These are phyloP conservation scores for Leptocoma aspasia DNA, from an alignment of 2,113 vertebrate species.

Conservation along the genomic window DNA sequence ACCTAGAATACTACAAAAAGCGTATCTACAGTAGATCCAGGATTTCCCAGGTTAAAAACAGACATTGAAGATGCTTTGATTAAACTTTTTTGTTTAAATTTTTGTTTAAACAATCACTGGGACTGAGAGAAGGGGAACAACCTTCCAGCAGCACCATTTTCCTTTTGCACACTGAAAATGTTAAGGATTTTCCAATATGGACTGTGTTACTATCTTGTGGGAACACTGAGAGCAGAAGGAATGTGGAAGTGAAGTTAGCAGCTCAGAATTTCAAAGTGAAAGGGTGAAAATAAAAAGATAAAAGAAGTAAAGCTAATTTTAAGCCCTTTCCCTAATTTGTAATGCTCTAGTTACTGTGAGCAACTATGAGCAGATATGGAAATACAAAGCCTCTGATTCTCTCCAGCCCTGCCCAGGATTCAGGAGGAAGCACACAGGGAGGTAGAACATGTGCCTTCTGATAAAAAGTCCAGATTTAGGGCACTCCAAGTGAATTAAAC, in stretches of 20 bases:
- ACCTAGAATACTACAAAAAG: not conserved
- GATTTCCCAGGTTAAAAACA: not conserved
- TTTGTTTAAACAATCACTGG: not conserved
- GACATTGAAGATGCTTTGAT: not conserved
- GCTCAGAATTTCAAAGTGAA: not conserved
- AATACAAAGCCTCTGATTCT: not conserved
- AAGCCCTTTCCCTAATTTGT: not conserved
- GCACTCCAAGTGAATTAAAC: not conserved
- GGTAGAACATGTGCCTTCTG: rapidly evolving
- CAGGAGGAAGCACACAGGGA: not conserved
- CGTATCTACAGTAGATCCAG: not conserved
- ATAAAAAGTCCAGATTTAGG: not conserved
- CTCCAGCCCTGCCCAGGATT: not conserved
- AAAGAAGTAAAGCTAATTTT: not conserved
- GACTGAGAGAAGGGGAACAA: not conserved
- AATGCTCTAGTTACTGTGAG: not conserved
- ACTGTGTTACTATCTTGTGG: not conserved
- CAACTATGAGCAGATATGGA: not conserved
- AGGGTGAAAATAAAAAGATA: not conserved
- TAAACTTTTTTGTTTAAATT: not conserved
- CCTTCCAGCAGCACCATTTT: not conserved
- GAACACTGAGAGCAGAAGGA: not conserved
- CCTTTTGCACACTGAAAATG: not conserved
- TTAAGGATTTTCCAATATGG: not conserved
- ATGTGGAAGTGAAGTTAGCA: not conserved